Percentiles rank a stretch among this genome's conserved stretches.
phyloP scores from a whole-genome alignment of 2,113 vertebrate species.

The Rynchops niger region DNA sequence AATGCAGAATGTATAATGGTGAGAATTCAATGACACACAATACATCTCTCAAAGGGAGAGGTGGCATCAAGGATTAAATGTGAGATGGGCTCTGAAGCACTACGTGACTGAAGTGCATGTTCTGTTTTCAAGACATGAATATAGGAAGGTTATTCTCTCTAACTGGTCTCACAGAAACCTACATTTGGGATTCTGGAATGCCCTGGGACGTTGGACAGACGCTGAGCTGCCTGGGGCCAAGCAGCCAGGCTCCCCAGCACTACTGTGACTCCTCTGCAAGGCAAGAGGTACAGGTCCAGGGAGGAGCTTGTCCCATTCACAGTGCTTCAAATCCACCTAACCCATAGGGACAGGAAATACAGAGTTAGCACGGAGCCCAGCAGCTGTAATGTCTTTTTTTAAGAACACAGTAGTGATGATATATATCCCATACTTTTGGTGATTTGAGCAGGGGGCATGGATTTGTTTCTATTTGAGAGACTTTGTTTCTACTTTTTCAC shows the following conservation, averaged over 20 bases:
- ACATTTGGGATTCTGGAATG: neutral
- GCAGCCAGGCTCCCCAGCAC: neutral
- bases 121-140: neutral
- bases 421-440: neutral
- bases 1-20: neutral
- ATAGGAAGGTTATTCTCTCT: neutral
- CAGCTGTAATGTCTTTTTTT: neutral
- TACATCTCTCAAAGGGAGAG: neutral
- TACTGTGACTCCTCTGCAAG: neutral
- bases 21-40: neutral
- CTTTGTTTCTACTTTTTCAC: neutral
- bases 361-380: neutral
- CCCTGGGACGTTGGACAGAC: neutral
- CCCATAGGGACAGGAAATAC: accelerated
- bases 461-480: neutral
- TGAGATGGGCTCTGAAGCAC: neutral
- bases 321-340: neutral
- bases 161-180: neutral
- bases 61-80: neutral
- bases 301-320: neutral
- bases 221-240: accelerated
- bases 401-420: neutral
- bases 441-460: neutral
- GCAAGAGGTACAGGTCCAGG: neutral
- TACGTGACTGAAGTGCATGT: neutral